Evolutionary conservation across 2,888 invertebrate genomes (phyloP), one percentile per base, ranked within the genome.

Genomic region (Trichogramma evanescens): DNA sequence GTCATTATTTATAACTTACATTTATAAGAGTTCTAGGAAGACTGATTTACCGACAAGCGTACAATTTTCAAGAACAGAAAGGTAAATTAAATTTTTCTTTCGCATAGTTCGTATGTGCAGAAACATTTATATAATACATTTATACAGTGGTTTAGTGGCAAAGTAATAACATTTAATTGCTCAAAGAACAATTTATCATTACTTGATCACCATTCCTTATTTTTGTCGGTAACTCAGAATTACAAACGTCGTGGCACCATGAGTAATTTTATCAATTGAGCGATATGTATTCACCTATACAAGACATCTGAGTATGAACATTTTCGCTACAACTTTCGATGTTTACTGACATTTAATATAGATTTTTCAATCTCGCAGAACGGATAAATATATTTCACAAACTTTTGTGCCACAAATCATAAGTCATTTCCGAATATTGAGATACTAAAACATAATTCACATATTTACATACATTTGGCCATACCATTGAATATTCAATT

Each of bases 171-270:
- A 52, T 13, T 13, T 13, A 13, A 13, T 13, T 13, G 13, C 13
- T 13, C 13, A 13, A 50, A 59, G 53, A 1, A 43, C 52, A 39
- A 46, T 10, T 48, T 46, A 61, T 46, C 44, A 41, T 41, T n/a
- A 6, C 48, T 54, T 9, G 41, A 56, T 46, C 38, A 44, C 46
- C 42, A 13, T 13, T 13, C 13, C 13, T 13, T 61, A 43, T 56
- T n/a, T 62, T 64, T 64, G 64, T 64, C 64, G 64, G 64, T 64
- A 62, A 60, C 48, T 64, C 64, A 64, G 62, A 58, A 62, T 62
- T 39, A 53, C 56, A 45, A 64, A 56, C 59, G 57, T 51, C 53
- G 64, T 64, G 64, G 62, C 64, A 62, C 64, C 60, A 62, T 60
- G 26, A 55, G 58, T 56, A 62, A 59, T 61, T 13, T 13, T 57